Evolutionary conservation across 2,797 vertebrate genomes (phyloP).

Genomic region (Harpagifer antarcticus): DNA sequence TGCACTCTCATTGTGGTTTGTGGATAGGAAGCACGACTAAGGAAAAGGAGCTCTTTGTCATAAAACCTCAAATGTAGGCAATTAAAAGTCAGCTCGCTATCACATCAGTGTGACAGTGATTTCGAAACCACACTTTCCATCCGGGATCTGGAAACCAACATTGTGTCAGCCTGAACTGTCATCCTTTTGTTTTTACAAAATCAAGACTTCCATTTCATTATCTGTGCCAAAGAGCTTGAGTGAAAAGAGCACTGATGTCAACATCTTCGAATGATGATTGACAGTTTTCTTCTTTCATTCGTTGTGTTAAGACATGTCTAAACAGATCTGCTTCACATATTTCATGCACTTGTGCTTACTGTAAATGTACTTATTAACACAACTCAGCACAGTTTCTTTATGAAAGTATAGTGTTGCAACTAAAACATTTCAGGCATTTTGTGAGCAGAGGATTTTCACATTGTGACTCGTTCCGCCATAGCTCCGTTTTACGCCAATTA

Average conservation of each 20-base stretch:
- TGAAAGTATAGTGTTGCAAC: background rate
- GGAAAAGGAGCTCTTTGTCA: slow-evolving; percentile 30
- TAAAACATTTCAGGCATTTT: background rate
- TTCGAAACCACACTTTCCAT: slow-evolving; percentile 36
- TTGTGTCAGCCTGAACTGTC: slow-evolving; percentile 45
- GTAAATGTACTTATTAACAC: background rate
- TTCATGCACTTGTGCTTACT: background rate
- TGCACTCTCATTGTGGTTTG: slow-evolving; percentile 38
- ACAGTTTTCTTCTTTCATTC: slow-evolving; percentile 7
- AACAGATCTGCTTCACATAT: slow-evolving; percentile 10
- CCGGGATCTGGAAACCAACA: slow-evolving; percentile 27
- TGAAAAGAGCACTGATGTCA: slow-evolving; percentile 54
- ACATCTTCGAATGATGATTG: slow-evolving; percentile 36
- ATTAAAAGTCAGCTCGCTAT: slow-evolving; percentile 56
- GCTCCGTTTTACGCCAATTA: slow-evolving; percentile 65
- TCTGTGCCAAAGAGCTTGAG: slow-evolving; percentile 60
- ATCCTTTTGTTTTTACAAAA: slow-evolving; percentile 50
- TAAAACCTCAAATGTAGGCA: slow-evolving; percentile 57
- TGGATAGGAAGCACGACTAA: slow-evolving; percentile 41
- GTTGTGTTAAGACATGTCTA: slow-evolving; percentile 23
- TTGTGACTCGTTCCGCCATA: background rate
- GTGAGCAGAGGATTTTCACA: slow-evolving; percentile 27
- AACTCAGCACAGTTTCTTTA: background rate
- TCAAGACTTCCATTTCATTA: slow-evolving; percentile 65
- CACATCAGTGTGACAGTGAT: slow-evolving; percentile 37